Percentiles rank a stretch among this genome's conserved stretches.
Conservation (phyloP, 2,113 vertebrate genomes). For the Pavo muticus region DNA sequence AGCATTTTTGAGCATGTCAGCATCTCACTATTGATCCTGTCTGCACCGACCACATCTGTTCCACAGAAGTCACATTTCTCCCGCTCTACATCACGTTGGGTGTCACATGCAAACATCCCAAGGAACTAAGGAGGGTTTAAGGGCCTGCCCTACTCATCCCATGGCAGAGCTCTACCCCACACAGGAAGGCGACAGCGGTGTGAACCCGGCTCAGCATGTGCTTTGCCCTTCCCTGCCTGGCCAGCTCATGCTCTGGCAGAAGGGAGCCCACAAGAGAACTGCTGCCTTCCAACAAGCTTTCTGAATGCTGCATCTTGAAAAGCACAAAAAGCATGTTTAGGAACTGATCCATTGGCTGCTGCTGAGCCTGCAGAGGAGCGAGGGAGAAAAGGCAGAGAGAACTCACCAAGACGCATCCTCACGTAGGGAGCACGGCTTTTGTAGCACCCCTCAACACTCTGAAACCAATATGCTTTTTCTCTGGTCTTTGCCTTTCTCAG, state of each 20-base stretch:
- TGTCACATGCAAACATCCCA: neutral
- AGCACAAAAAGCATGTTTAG: neutral
- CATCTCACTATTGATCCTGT: neutral
- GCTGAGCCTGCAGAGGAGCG: neutral
- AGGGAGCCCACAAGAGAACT: neutral
- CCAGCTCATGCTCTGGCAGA: neutral
- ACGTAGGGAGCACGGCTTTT: neutral
- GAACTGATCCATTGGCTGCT: neutral
- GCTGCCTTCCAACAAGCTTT: neutral
- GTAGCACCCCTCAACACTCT: conserved; percentile 18
- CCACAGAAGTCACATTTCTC: neutral
- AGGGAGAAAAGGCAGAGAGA: neutral
- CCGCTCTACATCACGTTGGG: neutral
- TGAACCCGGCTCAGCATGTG: neutral
- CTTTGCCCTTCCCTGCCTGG: neutral
- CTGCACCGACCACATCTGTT: neutral
- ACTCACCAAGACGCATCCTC: conserved; percentile 61
- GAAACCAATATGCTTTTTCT: conserved; percentile 16
- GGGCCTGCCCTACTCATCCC: neutral
- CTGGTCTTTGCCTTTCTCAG: conserved; percentile 38
- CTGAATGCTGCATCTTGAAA: neutral
- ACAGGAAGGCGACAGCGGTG: neutral
- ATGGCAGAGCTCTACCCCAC: neutral
- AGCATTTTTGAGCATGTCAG: conserved; percentile 12
- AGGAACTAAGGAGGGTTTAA: neutral